Evolutionary conservation across 2,113 vertebrate species (phyloP), one percentile per base, ranked within the genome.

Genomic region (Microtus oregoni): DNA sequence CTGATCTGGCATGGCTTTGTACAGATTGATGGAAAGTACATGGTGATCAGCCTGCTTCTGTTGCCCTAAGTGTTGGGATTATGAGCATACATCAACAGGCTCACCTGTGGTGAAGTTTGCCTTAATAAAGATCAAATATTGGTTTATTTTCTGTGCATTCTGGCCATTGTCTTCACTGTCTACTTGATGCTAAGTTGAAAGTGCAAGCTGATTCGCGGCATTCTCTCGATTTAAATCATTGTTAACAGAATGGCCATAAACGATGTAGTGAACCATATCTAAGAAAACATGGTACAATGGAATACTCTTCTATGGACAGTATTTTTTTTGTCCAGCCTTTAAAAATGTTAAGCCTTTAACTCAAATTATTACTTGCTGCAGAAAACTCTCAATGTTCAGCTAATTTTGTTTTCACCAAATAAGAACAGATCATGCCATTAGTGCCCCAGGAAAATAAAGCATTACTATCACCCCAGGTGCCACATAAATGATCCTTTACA

Each of bases 41-140:
- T 63, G 55, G 19, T 14, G 47, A 9, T 70, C 67, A 1, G 12
- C 20, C 32, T 47, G 17, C 44, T 47, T 86, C 11, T 19, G 50
- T 52, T 15, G 20, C 7, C 30, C 28, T 24, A 68, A n/a, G 8
- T 72, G 44, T 13, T 50, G 12, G 3, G 8, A 87, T 50, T 17
- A 52, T 32, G 17, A 30, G 32, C 12, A 52, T 52, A 3, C 10
- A 47, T 14, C 10, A 22, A 6, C 7, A 72, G 7, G 32, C 44
- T n/a, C 47, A 70, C 44, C 19, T 52, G 20, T 28, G 28, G 65
- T 50, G 5, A 72, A 19, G 68, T 70, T 8, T 41, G 3, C 63
- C n/a, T 89, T 89, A 90, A 90, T 93, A 91, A 96, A 96, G 58
- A 75, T 94, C 8, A 86, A 91, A 35, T 65, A 19, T 65, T 61